Evolutionary conservation across 2,888 invertebrate species (phyloP).

Genomic region (Trachelus iudaicus): DNA sequence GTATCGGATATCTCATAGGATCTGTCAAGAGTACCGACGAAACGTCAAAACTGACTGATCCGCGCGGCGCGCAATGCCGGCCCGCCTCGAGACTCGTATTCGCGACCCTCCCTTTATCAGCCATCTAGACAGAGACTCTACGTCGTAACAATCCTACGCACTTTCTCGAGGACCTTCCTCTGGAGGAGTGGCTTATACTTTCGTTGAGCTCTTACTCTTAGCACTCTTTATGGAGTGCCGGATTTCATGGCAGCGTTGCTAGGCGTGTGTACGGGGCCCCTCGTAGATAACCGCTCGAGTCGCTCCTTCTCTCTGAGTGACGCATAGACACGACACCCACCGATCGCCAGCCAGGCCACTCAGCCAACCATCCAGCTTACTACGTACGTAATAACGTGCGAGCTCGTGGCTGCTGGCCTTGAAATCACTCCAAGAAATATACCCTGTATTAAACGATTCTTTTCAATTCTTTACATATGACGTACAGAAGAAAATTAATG

Average conservation of each 20-base stretch:
- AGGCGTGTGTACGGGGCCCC: slow-evolving; percentile 47
- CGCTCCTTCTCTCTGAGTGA: slow-evolving; percentile 37
- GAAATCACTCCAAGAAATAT: slow-evolving; percentile 24
- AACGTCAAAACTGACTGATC: slow-evolving; percentile 50
- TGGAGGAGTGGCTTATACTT: slow-evolving; percentile 35
- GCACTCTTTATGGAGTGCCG: neutral
- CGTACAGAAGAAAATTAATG: neutral
- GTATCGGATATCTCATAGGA: slow-evolving; percentile 8
- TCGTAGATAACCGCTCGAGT: slow-evolving; percentile 34
- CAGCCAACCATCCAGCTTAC: slow-evolving; percentile 27
- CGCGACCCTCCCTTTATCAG: slow-evolving; percentile 22
- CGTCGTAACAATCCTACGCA: slow-evolving; percentile 12
- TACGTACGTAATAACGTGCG: slow-evolving; percentile 52
- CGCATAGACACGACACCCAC: slow-evolving; percentile 42
- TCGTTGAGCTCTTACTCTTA: slow-evolving; percentile 1
- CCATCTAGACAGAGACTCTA: slow-evolving; percentile 4
- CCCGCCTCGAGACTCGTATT: slow-evolving; percentile 12
- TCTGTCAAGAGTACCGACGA: slow-evolving; percentile 33
- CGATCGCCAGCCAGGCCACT: slow-evolving; percentile 39
- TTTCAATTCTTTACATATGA: neutral
- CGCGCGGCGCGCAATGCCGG: slow-evolving; percentile 16
- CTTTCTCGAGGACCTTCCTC: slow-evolving; percentile 67
- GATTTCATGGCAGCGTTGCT: slow-evolving; percentile 46
- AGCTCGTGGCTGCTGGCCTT: slow-evolving; percentile 49
- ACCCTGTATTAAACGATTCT: neutral